Conservation (phyloP, 2,113 vertebrate genomes). For the Rostratula benghalensis region DNA sequence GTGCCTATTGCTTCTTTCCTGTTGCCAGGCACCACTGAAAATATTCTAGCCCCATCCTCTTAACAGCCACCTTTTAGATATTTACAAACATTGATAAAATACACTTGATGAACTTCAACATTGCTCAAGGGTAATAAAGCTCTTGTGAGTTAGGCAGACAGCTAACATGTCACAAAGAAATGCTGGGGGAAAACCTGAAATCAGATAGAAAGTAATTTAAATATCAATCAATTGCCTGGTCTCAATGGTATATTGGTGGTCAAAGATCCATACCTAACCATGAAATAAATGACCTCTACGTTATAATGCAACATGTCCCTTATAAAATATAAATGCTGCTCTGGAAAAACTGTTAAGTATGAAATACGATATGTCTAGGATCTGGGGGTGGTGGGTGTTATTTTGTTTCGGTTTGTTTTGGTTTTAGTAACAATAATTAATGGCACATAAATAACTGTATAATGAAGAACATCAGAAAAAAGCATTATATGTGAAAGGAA, state of each 20-base stretch:
- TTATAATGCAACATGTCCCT: background rate
- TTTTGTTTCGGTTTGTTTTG: background rate
- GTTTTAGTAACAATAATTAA: background rate
- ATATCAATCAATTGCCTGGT: background rate
- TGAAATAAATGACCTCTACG: background rate
- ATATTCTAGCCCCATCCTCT: background rate
- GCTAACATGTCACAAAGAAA: background rate
- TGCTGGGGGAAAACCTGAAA: background rate
- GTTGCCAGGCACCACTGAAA: background rate
- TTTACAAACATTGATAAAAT: background rate
- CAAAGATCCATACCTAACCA: background rate
- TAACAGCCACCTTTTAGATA: background rate
- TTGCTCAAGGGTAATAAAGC: background rate
- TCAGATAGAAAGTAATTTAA: background rate
- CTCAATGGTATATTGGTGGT: background rate
- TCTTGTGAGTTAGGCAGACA: background rate
- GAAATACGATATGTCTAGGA: background rate
- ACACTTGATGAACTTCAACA: background rate
- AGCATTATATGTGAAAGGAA: background rate
- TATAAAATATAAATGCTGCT: background rate
- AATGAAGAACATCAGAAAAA: background rate
- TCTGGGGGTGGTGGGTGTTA: background rate
- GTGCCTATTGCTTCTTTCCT: background rate
- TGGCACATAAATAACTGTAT: background rate
- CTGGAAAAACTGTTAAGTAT: background rate